Evolutionary conservation across 1,140 invertebrate genomes (phyloP).

Genomic region (Zaprionus inermis): DNA sequence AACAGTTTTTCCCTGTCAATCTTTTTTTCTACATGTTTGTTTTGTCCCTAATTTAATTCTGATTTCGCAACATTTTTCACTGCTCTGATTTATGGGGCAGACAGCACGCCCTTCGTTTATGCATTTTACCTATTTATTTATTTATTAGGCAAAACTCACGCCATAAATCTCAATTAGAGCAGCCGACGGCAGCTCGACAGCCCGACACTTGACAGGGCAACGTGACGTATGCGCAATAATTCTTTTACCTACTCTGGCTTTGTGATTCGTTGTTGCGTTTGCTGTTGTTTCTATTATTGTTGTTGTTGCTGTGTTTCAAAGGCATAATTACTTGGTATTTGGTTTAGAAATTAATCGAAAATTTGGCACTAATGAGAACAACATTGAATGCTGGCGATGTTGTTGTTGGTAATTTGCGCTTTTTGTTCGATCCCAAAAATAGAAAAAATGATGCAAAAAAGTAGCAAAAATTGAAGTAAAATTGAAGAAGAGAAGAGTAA

Average conservation of each 20-base stretch:
- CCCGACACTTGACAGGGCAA: conserved; percentile 48
- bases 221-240: conserved; percentile 56
- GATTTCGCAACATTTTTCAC: neutral
- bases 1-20: too few relatives aligned
- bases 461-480: neutral
- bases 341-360: conserved; percentile 45
- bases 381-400: neutral
- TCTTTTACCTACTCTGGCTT: conserved; percentile 30
- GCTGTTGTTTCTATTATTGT: neutral
- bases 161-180: conserved; percentile 69
- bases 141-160: conserved; percentile 27
- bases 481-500: neutral
- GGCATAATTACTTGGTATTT: conserved; percentile 48
- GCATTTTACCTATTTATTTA: conserved; percentile 29
- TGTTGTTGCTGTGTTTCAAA: conserved; percentile 22
- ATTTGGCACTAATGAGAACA: conserved; percentile 25
- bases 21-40: neutral
- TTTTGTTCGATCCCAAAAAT: neutral
- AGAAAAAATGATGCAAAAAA: too few relatives aligned
- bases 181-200: conserved; percentile 20
- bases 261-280: conserved; percentile 21
- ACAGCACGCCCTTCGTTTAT: conserved; percentile 2
- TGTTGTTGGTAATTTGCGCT: conserved; percentile 6
- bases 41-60: neutral
- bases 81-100: neutral